Conservation (phyloP, 2,888 invertebrate genomes). For the Amorpha juglandis region DNA sequence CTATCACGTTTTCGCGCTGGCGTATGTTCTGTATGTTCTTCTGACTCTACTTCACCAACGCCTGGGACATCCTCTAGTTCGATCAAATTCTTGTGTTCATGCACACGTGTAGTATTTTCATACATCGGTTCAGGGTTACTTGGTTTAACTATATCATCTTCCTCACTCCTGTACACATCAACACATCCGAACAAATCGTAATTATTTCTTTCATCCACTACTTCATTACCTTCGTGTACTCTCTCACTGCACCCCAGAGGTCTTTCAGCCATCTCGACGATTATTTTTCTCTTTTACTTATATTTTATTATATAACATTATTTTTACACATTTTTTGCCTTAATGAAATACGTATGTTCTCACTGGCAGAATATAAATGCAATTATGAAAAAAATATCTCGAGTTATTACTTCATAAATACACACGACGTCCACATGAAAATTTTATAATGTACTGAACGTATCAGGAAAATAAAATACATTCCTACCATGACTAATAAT, state of each 20-base stretch:
- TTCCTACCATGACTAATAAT: not conserved
- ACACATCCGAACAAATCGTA: not conserved
- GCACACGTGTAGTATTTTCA: not conserved
- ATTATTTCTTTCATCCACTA: not conserved
- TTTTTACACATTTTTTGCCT: too few species aligned
- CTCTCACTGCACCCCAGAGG: not conserved
- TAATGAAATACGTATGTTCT: not conserved
- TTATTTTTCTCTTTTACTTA: not conserved
- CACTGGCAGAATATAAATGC: not conserved
- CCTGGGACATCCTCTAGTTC: conserved; percentile 77
- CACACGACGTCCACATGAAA: not conserved
- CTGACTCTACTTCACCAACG: conserved; percentile 70
- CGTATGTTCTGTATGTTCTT: conserved; percentile 60
- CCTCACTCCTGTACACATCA: not conserved
- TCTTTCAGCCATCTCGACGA: not conserved
- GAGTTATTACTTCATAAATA: not conserved
- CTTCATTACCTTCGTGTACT: not conserved
- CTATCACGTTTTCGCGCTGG: conserved; percentile 89
- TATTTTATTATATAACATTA: too few species aligned
- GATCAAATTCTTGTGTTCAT: conserved; percentile 52
- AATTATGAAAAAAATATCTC: too few species aligned
- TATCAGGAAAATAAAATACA: not conserved
- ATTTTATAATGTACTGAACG: not conserved
- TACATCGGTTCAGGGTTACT: not conserved
- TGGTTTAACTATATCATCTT: not conserved